A percentile compares a stretch with the other conserved stretches of the same genome.
Conservation (phyloP, 2,888 invertebrate genomes). For the Osmoderma eremita region DNA sequence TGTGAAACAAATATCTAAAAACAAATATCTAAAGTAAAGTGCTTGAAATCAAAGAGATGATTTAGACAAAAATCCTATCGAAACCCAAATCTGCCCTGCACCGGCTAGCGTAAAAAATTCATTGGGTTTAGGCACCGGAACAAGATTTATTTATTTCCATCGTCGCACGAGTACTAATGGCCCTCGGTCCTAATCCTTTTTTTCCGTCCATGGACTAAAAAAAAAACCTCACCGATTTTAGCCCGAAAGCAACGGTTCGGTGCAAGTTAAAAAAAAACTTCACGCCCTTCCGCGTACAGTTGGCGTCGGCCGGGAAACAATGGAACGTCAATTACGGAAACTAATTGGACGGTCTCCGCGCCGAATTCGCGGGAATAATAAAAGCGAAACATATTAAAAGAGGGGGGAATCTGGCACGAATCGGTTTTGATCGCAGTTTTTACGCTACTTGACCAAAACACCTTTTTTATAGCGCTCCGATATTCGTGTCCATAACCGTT, state of each 20-base stretch:
- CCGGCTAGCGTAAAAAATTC: background rate
- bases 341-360: slow-evolving; percentile 22
- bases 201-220: background rate
- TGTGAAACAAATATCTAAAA: too few species aligned
- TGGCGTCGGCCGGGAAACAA: slow-evolving; percentile 22
- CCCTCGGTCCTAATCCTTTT: slow-evolving; percentile 22
- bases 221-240: slow-evolving; percentile 6
- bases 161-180: background rate
- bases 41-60: too few species aligned
- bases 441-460: background rate
- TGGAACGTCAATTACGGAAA: slow-evolving; percentile 33
- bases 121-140: slow-evolving; percentile 9
- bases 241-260: background rate
- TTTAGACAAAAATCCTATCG: too few species aligned
- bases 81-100: background rate
- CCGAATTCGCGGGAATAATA: slow-evolving; percentile 8
- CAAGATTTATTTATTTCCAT: slow-evolving; percentile 11
- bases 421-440: background rate
- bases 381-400: slow-evolving; percentile 22
- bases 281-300: slow-evolving; percentile 4
- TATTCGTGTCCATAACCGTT: too few species aligned
- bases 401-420: background rate
- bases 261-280: slow-evolving; percentile 25
- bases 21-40: too few species aligned
- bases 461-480: background rate